Evolutionary conservation across 2,888 invertebrate species (phyloP).

Genomic region (Nemotelus nigrinus): DNA sequence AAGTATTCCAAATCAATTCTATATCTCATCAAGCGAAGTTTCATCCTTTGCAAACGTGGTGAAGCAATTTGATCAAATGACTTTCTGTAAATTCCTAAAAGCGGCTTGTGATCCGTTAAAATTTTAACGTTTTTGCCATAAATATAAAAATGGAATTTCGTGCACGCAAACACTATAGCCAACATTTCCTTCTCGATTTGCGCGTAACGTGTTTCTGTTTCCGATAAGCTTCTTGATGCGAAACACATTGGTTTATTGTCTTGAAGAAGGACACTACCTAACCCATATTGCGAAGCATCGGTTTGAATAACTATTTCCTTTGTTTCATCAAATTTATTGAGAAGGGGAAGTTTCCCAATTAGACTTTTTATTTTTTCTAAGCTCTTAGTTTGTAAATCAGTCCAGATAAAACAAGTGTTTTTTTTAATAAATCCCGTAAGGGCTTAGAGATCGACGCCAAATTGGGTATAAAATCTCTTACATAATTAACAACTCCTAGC

Average conservation of each 20-base stretch:
- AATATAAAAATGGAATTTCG: too few relatives aligned
- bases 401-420: not conserved
- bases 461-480: too few relatives aligned
- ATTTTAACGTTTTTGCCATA: too few relatives aligned
- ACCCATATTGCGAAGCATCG: slow-evolving; percentile 35
- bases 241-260: slow-evolving; percentile 53
- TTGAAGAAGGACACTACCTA: slow-evolving; percentile 59
- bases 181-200: too few relatives aligned
- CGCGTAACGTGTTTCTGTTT: too few relatives aligned
- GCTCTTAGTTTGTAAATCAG: not conserved
- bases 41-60: slow-evolving; percentile 20
- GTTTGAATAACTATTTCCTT: not conserved
- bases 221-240: slow-evolving; percentile 24
- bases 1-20: slow-evolving; percentile 22
- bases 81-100: too few relatives aligned
- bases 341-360: not conserved
- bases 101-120: too few relatives aligned
- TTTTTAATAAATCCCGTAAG: too few relatives aligned
- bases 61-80: not conserved
- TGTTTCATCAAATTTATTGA: not conserved
- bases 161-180: too few relatives aligned
- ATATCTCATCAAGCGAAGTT: slow-evolving; percentile 40
- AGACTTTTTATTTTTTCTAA: too few relatives aligned
- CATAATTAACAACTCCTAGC: too few relatives aligned
- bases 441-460: too few relatives aligned